phyloP scores from a whole-genome alignment of 1,140 invertebrate genomes.

The Maconellicoccus hirsutus region DNA sequence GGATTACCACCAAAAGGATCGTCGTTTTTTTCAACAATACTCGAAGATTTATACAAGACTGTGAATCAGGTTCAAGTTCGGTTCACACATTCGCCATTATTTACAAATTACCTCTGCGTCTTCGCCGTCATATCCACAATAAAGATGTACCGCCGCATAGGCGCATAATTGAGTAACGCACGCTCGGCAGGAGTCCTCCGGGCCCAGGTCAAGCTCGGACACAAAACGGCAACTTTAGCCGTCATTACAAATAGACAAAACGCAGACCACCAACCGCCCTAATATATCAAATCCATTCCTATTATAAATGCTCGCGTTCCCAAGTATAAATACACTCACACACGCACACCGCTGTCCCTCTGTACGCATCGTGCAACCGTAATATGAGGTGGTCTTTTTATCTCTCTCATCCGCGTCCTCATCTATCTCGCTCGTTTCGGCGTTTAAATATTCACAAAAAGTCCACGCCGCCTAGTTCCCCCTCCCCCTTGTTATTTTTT shows the following conservation, averaged over 20 bases:
- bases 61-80: neutral
- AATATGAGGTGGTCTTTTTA: no score
- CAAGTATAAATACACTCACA: no score
- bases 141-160: neutral
- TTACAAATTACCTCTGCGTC: neutral
- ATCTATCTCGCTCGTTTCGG: no score
- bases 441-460: no score
- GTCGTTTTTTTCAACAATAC: no score
- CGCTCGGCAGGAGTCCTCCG: neutral
- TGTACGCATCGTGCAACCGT: no score
- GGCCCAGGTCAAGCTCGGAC: slow-evolving; percentile 14
- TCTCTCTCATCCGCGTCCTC: no score
- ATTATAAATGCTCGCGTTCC: no score
- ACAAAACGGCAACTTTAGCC: neutral
- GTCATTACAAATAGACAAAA: slow-evolving; percentile 18
- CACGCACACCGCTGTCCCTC: no score
- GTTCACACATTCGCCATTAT: neutral
- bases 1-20: no score
- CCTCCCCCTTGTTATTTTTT: no score
- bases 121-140: neutral
- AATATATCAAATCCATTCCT: slow-evolving; percentile 7
- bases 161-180: slow-evolving; percentile 12
- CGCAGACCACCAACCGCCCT: slow-evolving; percentile 16
- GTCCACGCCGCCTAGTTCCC: no score
- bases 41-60: neutral